A percentile compares a stretch with the other conserved stretches of the same genome.
These are phyloP conservation scores for Drosophila athabasca DNA, from an alignment of 1,140 invertebrate genomes.

Conservation along the genomic window DNA sequence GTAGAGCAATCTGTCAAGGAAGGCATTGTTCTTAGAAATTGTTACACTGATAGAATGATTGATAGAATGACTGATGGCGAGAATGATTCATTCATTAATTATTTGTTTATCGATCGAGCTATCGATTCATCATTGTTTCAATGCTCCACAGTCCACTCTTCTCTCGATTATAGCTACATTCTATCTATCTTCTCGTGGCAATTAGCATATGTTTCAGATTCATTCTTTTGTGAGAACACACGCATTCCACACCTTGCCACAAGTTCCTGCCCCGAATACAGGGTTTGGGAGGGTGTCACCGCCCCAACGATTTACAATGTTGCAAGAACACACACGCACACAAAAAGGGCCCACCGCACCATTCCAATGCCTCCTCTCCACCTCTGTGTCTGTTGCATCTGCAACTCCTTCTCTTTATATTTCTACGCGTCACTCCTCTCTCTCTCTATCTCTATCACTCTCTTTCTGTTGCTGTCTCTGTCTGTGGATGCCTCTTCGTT, in stretches of 20 bases:
- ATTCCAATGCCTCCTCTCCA: not conserved
- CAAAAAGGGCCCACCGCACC: constrained; percentile 47
- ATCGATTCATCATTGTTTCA: no score
- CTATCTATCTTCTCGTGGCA: constrained; percentile 43
- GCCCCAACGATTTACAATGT: constrained; percentile 72
- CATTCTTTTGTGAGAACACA: constrained; percentile 67
- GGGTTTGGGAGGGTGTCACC: constrained; percentile 34
- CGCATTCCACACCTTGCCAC: constrained; percentile 75
- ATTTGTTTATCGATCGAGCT: no score
- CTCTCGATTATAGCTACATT: not conserved
- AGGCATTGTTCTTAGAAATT: no score
- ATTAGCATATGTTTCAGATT: constrained; percentile 78
- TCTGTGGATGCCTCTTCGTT: constrained; percentile 25
- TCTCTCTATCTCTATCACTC: not conserved
- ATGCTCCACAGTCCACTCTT: no score
- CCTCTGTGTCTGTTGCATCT: not conserved
- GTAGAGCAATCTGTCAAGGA: no score
- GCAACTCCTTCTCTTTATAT: constrained; percentile 7
- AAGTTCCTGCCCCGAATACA: constrained; percentile 10
- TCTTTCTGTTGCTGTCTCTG: constrained; percentile 12
- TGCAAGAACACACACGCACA: constrained; percentile 4
- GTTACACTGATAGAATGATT: no score
- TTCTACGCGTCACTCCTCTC: not conserved
- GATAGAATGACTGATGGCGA: no score
- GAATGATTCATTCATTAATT: no score